These are phyloP conservation scores for Nematolebias whitei DNA, from an alignment of 2,113 vertebrate species.

Conservation along the genomic window DNA sequence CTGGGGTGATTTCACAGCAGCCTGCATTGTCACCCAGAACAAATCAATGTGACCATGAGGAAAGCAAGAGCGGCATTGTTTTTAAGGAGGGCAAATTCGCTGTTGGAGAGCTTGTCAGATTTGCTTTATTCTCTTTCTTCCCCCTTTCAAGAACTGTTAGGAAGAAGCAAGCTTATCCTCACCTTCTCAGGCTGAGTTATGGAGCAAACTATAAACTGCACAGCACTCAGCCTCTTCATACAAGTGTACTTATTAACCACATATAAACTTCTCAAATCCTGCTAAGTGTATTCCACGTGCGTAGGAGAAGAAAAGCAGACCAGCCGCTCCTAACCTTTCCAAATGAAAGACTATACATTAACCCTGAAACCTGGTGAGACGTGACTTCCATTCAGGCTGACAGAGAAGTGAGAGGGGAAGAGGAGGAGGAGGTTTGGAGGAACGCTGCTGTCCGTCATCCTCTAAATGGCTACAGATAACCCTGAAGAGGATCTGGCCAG, in stretches of 20 bases:
- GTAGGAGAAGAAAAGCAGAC: conserved; percentile 20
- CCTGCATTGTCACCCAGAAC: conserved; percentile 77
- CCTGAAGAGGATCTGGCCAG: conserved; percentile 50
- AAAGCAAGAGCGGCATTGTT: conserved; percentile 77
- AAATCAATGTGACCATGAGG: conserved; percentile 82
- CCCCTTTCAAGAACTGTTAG: conserved; percentile 53
- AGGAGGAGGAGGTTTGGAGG: conserved; percentile 40
- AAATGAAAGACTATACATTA: conserved; percentile 68
- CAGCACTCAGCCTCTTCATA: conserved; percentile 16
- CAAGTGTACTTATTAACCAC: conserved; percentile 62
- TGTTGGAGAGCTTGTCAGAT: conserved; percentile 77
- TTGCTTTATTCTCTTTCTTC: conserved; percentile 69
- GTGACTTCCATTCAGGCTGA: conserved; percentile 61
- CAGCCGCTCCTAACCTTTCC: conserved; percentile 39
- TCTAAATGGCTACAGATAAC: conserved; percentile 58
- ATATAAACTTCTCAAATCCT: conserved; percentile 34
- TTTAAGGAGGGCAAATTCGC: conserved; percentile 78
- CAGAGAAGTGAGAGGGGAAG: conserved; percentile 39
- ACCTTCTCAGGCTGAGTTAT: conserved; percentile 52
- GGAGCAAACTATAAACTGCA: conserved; percentile 51
- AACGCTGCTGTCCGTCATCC: conserved; percentile 50
- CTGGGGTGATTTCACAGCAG: conserved; percentile 77
- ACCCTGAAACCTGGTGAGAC: conserved; percentile 46
- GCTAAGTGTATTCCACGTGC: conserved; percentile 32
- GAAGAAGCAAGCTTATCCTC: conserved; percentile 55